Conservation (phyloP, 2,113 vertebrate species). For the Panthera uncia region DNA sequence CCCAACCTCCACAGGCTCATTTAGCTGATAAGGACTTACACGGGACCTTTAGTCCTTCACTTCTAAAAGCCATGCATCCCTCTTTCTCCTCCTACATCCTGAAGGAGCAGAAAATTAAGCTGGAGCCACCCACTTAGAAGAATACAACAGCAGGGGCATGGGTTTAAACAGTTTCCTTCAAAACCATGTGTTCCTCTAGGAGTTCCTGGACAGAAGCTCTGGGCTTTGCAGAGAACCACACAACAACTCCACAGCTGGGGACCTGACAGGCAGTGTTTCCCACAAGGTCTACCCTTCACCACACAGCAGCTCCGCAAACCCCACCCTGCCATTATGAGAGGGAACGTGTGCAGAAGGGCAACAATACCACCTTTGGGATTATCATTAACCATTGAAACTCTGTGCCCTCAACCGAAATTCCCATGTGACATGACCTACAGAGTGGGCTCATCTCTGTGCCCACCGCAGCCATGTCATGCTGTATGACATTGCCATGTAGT, state of each 20-base stretch:
- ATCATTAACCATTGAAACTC: background rate
- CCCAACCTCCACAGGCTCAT: background rate
- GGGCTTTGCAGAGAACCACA: background rate
- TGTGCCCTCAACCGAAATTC: background rate
- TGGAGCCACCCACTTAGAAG: slow-evolving; percentile 18
- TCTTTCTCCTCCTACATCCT: slow-evolving; percentile 29
- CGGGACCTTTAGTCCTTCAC: slow-evolving; percentile 48
- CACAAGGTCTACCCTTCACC: background rate
- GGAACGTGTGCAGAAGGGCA: background rate
- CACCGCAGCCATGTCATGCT: background rate
- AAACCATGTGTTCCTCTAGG: background rate
- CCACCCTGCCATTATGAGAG: background rate
- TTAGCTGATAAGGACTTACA: slow-evolving; percentile 58
- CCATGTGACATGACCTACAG: background rate
- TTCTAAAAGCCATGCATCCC: background rate
- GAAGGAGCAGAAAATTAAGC: slow-evolving; percentile 45
- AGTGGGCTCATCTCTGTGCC: background rate
- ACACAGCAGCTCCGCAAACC: background rate
- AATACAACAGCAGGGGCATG: background rate
- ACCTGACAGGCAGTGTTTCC: too few relatives aligned
- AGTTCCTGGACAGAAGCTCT: slow-evolving; percentile 5
- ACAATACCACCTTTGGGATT: background rate
- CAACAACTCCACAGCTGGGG: background rate
- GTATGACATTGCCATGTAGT: too few relatives aligned
- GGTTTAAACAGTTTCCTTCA: background rate